Evolutionary conservation across 2,797 vertebrate species (phyloP), one percentile per base, ranked within the genome.

Genomic region (Myripristis murdjan): DNA sequence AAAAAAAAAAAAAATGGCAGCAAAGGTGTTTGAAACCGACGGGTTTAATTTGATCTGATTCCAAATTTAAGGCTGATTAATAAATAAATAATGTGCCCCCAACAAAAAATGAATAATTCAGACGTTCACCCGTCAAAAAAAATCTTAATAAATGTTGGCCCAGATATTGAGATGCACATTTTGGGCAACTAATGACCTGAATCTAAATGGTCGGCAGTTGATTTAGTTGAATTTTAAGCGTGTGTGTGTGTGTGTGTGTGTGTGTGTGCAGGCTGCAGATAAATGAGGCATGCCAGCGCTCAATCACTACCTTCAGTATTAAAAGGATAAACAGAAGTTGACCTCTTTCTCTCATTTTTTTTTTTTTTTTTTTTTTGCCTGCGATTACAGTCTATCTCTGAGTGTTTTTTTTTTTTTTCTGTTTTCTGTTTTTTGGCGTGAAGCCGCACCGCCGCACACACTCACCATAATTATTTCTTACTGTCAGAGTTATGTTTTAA

Each of bases 31-130:
- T 70, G 44, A 64, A 55, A 66, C 80, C 65, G 52, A 67, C 35
- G 24, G 47, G 43, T n/a, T 67, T 77, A 84, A 93, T 87, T 73
- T 83, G 81, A 91, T 89, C 75, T 81, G 79, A 91, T 83, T 77
- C 86, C 79, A 84, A 77, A 89, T 89, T 91, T 85, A 84, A 88
- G 61, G 69, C 68, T 89, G 81, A 91, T 92, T 86, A 91, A 89
- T 93, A 86, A 91, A 92, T 92, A 91, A 91, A 89, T 88, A 48
- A 91, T 87, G 78, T 85, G 84, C 88, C 87, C 81, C 79, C 82
- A 89, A 90, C 89, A 89, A 88, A 89, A 89, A 78, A 90, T 92
- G 59, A 92, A 91, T 91, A 55, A 92, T 92, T 92, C 83, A 92
- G 71, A 58, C 55, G 12, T 43, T 87, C 81, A 75, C 67, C 79